A percentile compares a stretch with the other conserved stretches of the same genome.
Conservation (phyloP, 2,888 invertebrate species). For the Mythimna impura region DNA sequence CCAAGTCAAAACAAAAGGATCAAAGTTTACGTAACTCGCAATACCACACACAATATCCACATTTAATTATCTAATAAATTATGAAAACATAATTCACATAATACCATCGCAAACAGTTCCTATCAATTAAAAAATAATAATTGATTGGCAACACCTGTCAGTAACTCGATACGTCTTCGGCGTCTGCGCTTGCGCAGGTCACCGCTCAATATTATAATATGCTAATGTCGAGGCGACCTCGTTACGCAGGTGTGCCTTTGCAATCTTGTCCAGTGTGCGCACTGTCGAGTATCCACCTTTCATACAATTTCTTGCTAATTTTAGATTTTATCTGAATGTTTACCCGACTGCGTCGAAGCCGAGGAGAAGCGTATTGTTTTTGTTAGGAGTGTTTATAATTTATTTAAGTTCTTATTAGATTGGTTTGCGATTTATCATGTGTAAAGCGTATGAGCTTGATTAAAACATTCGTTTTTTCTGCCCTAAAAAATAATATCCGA, state of each 20-base stretch:
- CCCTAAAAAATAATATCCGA: too few relatives aligned
- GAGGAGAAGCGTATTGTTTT: not conserved
- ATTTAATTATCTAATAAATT: conserved; percentile 16
- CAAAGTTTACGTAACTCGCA: not conserved
- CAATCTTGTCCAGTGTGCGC: conserved; percentile 25
- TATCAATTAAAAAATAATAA: conserved; percentile 58
- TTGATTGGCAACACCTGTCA: conserved; percentile 76
- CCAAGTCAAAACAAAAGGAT: too few relatives aligned
- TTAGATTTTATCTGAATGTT: conserved; percentile 8
- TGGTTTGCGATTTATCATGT: too few relatives aligned
- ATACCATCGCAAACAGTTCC: conserved; percentile 10
- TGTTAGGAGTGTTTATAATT: not conserved
- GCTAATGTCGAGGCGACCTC: conserved; percentile 70
- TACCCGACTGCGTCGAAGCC: too few relatives aligned
- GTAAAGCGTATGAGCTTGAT: too few relatives aligned
- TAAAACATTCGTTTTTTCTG: too few relatives aligned
- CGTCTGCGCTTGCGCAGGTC: conserved; percentile 58
- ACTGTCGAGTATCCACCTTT: conserved; percentile 10
- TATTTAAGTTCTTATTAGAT: too few relatives aligned
- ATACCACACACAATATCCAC: not conserved
- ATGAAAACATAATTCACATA: conserved; percentile 14
- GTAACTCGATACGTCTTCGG: conserved; percentile 69
- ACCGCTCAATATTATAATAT: conserved; percentile 61
- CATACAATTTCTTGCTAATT: conserved; percentile 32
- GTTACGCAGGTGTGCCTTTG: conserved; percentile 69